Evolutionary conservation across 2,797 vertebrate genomes (phyloP).

Genomic region (Mionectes olivaceus): DNA sequence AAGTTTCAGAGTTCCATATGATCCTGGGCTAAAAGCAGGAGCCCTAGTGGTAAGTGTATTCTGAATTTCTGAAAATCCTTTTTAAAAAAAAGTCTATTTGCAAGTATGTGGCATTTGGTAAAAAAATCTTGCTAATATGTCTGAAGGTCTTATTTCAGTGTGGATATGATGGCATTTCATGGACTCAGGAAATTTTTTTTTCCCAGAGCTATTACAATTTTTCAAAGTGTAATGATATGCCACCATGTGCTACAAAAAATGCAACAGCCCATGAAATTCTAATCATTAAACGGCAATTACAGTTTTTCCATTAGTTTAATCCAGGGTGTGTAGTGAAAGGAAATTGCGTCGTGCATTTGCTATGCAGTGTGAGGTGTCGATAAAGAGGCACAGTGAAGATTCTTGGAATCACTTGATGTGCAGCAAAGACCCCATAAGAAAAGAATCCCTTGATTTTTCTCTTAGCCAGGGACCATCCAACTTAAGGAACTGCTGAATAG

Average conservation of each 20-base stretch:
- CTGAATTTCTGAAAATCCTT: neutral
- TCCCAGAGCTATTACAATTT: neutral
- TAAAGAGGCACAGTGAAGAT: neutral
- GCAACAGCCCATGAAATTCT: neutral
- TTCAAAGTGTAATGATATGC: neutral
- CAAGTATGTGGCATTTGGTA: neutral
- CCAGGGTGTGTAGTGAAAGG: neutral
- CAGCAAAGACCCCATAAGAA: neutral
- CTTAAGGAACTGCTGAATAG: neutral
- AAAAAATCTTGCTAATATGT: neutral
- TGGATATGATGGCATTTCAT: neutral
- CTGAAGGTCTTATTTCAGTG: neutral
- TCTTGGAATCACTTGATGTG: neutral
- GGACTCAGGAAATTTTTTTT: neutral
- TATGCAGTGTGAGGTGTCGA: neutral
- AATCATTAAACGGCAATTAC: neutral
- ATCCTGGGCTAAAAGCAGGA: slow-evolving; percentile 94
- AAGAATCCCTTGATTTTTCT: neutral
- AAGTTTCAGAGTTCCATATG: slow-evolving; percentile 94
- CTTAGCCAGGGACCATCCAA: neutral
- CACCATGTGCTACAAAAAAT: neutral
- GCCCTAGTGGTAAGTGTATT: slow-evolving; percentile 85
- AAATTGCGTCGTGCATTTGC: neutral
- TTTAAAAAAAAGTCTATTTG: neutral
- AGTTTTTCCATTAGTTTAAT: neutral